Conservation (phyloP, 2,113 vertebrate species). For the Scopus umbretta region DNA sequence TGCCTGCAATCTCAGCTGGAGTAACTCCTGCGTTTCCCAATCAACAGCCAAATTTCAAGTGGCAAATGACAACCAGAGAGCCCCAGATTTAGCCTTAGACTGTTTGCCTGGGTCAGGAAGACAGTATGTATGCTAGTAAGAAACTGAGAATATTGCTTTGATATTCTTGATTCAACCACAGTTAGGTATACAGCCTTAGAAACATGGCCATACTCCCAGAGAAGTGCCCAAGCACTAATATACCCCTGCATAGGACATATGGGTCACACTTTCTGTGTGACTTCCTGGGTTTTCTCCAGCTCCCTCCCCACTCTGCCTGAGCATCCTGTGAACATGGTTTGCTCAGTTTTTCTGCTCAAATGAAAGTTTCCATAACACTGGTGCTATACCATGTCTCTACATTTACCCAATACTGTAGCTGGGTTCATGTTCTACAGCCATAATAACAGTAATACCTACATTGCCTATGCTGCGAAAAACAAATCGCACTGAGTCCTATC, state of each 20-base stretch:
- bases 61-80: background rate
- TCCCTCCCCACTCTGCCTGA: background rate
- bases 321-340: background rate
- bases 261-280: background rate
- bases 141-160: background rate
- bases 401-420: background rate
- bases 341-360: background rate
- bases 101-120: background rate
- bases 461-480: background rate
- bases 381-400: background rate
- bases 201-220: background rate
- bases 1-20: background rate
- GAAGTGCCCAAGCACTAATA: background rate
- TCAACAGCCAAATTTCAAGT: background rate
- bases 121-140: background rate
- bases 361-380: background rate
- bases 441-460: background rate
- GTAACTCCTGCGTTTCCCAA: background rate
- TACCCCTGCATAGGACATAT: background rate
- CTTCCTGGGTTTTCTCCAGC: background rate
- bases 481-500: background rate
- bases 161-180: background rate
- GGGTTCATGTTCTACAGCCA: background rate
- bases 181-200: background rate
- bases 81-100: background rate